A percentile compares a stretch with the other conserved stretches of the same genome.
phyloP scores from a whole-genome alignment of 2,797 vertebrate genomes.

The Carduelis carduelis region DNA sequence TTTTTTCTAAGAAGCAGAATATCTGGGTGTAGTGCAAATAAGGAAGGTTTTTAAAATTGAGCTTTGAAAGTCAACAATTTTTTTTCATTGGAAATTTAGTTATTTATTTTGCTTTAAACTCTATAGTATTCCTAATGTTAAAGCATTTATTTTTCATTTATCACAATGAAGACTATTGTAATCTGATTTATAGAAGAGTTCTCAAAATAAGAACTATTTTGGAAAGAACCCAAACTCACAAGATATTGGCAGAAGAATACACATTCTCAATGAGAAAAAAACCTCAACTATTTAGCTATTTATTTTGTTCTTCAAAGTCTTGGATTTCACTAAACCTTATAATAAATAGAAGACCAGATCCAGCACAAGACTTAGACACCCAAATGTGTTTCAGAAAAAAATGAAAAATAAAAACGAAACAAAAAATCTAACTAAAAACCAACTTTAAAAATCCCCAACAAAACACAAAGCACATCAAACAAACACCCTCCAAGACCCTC shows the following conservation, averaged over 20 bases:
- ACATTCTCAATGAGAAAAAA: background rate
- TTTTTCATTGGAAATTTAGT: background rate
- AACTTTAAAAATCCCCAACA: background rate
- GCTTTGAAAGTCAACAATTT: background rate
- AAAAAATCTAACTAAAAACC: background rate
- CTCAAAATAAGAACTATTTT: background rate
- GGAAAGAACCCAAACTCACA: background rate
- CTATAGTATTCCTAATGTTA: background rate
- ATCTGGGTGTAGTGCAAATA: background rate
- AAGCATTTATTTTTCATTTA: background rate
- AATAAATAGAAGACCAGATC: background rate
- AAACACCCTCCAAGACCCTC: fast-evolving
- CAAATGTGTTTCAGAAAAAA: background rate
- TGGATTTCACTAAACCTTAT: background rate
- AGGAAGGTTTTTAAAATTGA: background rate
- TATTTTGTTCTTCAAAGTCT: background rate
- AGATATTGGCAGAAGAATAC: background rate
- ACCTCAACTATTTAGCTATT: fast-evolving
- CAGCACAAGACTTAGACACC: background rate
- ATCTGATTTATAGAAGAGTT: background rate
- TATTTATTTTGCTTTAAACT: background rate
- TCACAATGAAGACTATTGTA: background rate
- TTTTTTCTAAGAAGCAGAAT: background rate
- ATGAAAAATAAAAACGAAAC: background rate
- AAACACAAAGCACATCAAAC: background rate